These are phyloP conservation scores for Ciconia nigra DNA, from an alignment of 2,797 vertebrate genomes.

Conservation along the genomic window DNA sequence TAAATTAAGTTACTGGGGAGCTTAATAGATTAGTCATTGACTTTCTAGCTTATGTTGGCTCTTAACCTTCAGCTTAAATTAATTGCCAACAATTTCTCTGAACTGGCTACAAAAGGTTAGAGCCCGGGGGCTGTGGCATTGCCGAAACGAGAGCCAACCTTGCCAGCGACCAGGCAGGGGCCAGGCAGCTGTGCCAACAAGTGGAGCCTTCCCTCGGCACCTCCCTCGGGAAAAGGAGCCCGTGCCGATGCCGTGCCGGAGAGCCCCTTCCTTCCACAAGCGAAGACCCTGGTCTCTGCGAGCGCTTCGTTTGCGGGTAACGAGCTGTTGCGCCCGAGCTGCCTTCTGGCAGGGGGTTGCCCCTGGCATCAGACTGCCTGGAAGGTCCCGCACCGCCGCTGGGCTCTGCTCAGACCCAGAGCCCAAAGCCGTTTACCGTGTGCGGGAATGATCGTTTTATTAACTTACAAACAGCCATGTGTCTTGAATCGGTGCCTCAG, in stretches of 20 bases:
- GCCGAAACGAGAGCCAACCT: fast-evolving
- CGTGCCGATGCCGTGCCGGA: fast-evolving
- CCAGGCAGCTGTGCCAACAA: fast-evolving
- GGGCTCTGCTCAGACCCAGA: background rate
- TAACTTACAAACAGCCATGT: fast-evolving
- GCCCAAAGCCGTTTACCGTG: background rate
- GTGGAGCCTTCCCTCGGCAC: background rate
- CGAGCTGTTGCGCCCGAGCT: fast-evolving
- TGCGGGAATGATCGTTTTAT: fast-evolving
- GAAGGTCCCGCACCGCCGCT: fast-evolving
- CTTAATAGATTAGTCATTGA: conserved; percentile 74
- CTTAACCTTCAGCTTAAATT: conserved; percentile 71
- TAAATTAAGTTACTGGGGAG: conserved; percentile 74
- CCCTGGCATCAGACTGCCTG: fast-evolving
- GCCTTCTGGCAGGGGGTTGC: background rate
- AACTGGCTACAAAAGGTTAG: background rate
- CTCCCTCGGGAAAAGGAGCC: background rate
- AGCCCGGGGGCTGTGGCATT: background rate
- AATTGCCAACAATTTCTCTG: conserved; percentile 56
- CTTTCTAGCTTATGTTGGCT: conserved; percentile 64
- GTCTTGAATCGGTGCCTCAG: fast-evolving
- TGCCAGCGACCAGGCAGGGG: fast-evolving
- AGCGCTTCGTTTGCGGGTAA: fast-evolving
- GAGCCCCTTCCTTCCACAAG: background rate
- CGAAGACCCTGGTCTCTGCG: fast-evolving